Percentiles rank a stretch among this genome's conserved stretches.
These are phyloP conservation scores for Globicephala melas DNA, from an alignment of 2,113 vertebrate species.

Conservation along the genomic window DNA sequence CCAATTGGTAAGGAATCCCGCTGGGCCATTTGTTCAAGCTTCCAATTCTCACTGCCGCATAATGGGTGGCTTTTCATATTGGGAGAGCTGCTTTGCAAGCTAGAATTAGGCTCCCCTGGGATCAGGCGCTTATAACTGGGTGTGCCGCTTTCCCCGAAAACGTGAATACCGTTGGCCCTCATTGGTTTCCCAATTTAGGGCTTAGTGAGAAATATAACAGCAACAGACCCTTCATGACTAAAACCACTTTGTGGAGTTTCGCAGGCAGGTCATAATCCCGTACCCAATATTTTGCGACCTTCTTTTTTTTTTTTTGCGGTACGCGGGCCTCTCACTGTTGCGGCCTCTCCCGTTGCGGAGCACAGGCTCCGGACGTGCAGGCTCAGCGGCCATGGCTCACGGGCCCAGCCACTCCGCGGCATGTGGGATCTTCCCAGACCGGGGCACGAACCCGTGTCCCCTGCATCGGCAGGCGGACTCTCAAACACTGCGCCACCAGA, in stretches of 20 bases:
- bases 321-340: too few relatives aligned
- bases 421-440: too few relatives aligned
- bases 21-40: constrained; percentile 42
- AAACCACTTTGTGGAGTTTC: constrained; percentile 43
- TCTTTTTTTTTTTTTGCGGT: too few relatives aligned
- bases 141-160: background rate
- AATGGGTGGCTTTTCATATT: constrained; percentile 28
- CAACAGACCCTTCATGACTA: background rate
- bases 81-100: constrained; percentile 9
- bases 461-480: too few relatives aligned
- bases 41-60: constrained; percentile 15
- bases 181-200: background rate
- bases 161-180: background rate
- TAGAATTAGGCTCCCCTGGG: constrained; percentile 43
- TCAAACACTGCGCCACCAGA: too few relatives aligned
- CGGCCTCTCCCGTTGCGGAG: too few relatives aligned
- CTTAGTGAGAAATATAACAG: constrained; percentile 45
- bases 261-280: background rate
- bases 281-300: background rate
- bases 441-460: too few relatives aligned
- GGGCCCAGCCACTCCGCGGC: too few relatives aligned
- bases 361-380: too few relatives aligned
- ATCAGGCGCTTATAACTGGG: background rate
- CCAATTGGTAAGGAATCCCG: constrained; percentile 21
- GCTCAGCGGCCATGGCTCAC: too few relatives aligned